These are phyloP conservation scores for Brachyalestes nurse DNA, from an alignment of 2,797 vertebrate species.

Conservation along the genomic window DNA sequence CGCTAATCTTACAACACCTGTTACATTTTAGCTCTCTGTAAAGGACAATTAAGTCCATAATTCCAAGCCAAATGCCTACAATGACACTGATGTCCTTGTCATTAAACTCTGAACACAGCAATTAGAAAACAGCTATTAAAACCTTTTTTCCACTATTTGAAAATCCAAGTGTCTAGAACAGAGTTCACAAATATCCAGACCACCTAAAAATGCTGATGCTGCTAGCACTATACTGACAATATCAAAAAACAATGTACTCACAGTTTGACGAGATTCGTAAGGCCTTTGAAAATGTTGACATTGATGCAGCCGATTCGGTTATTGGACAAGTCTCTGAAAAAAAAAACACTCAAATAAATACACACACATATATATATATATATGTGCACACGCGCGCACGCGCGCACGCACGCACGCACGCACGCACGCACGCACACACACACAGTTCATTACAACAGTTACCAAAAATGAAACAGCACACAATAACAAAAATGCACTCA, in stretches of 20 bases:
- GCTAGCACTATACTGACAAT: neutral
- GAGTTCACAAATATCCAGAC: neutral
- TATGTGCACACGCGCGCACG: too few relatives aligned
- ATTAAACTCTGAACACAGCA: conserved; percentile 6
- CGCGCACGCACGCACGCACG: too few relatives aligned
- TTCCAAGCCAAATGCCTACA: conserved; percentile 39
- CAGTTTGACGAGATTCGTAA: conserved; percentile 88
- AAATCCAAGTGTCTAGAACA: neutral
- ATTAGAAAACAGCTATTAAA: neutral
- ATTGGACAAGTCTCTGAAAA: conserved; percentile 91
- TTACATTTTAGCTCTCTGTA: conserved; percentile 46
- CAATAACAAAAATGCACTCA: neutral
- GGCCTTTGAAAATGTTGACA: conserved; percentile 91
- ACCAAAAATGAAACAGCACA: neutral
- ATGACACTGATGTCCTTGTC: conserved; percentile 25
- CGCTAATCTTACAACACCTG: conserved; percentile 56
- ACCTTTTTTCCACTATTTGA: neutral
- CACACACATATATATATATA: neutral
- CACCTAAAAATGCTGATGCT: neutral
- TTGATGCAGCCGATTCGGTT: conserved; percentile 96
- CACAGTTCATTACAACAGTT: too few relatives aligned
- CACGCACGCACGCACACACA: too few relatives aligned
- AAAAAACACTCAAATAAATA: neutral
- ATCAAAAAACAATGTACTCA: conserved; percentile 77
- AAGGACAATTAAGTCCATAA: conserved; percentile 46